Percentiles rank a stretch among this genome's conserved stretches.
These are phyloP conservation scores for Anhinga anhinga DNA, from an alignment of 2,113 vertebrate genomes.

Conservation along the genomic window DNA sequence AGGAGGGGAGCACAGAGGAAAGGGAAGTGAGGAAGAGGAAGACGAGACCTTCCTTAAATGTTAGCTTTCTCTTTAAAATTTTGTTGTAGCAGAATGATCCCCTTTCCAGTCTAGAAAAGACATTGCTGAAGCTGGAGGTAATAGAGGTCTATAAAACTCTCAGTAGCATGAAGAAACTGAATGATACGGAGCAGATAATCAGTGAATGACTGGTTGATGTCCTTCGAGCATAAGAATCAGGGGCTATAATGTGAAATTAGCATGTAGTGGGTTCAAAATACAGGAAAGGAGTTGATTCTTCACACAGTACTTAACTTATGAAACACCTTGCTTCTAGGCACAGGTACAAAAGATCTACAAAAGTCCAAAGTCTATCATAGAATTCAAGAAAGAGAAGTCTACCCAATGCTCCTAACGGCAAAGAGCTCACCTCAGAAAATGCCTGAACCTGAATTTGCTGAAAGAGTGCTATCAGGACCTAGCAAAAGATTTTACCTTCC, in stretches of 20 bases:
- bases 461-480: neutral
- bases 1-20: neutral
- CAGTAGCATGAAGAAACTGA: neutral
- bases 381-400: neutral
- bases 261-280: neutral
- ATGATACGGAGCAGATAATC: neutral
- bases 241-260: neutral
- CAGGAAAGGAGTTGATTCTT: neutral
- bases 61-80: neutral
- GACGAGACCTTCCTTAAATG: neutral
- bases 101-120: neutral
- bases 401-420: neutral
- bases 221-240: neutral
- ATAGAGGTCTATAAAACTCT: neutral
- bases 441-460: neutral
- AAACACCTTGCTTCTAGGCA: neutral
- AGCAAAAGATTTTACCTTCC: neutral
- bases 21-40: no score
- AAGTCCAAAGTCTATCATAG: neutral
- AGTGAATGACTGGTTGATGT: neutral
- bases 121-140: neutral
- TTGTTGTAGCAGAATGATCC: neutral
- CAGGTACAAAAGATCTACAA: neutral
- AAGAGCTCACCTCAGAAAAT: neutral
- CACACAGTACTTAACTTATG: neutral